Evolutionary conservation across 2,888 invertebrate genomes (phyloP).

Genomic region (Leptinotarsa peninsularis): DNA sequence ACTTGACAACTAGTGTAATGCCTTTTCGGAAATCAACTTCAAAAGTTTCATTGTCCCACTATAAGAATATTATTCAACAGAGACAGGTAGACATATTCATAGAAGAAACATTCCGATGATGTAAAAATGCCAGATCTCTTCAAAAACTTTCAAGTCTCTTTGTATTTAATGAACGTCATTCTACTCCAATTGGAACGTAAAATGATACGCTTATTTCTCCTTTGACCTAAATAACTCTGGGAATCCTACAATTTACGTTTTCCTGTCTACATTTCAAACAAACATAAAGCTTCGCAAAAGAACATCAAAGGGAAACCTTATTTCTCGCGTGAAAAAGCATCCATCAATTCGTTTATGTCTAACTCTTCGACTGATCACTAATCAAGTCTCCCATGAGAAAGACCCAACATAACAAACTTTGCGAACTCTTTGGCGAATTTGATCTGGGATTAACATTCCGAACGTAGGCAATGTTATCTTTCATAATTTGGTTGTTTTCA

Average conservation of each 20-base stretch:
- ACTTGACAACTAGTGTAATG: no score
- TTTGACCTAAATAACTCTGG: not conserved
- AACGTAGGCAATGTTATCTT: slow-evolving; percentile 4
- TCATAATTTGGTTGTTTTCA: slow-evolving; percentile 8
- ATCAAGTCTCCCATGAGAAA: slow-evolving; percentile 10
- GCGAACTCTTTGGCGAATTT: not conserved
- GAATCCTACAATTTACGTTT: not conserved
- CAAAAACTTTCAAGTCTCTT: no score
- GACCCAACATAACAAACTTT: slow-evolving; percentile 15
- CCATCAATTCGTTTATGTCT: slow-evolving; percentile 14
- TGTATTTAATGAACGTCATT: not conserved
- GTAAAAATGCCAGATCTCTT: no score
- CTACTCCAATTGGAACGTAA: not conserved
- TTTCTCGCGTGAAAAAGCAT: slow-evolving; percentile 12
- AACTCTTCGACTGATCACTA: slow-evolving; percentile 14
- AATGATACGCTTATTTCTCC: not conserved
- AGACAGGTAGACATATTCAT: no score
- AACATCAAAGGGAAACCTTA: slow-evolving; percentile 7
- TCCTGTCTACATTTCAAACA: slow-evolving; percentile 4
- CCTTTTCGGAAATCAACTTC: no score
- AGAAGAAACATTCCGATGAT: no score
- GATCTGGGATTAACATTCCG: slow-evolving; percentile 3
- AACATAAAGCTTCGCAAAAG: not conserved
- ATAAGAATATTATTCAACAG: no score
- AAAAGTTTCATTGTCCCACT: no score